Evolutionary conservation across 2,888 invertebrate genomes (phyloP).

Genomic region (Drosophila conformis): DNA sequence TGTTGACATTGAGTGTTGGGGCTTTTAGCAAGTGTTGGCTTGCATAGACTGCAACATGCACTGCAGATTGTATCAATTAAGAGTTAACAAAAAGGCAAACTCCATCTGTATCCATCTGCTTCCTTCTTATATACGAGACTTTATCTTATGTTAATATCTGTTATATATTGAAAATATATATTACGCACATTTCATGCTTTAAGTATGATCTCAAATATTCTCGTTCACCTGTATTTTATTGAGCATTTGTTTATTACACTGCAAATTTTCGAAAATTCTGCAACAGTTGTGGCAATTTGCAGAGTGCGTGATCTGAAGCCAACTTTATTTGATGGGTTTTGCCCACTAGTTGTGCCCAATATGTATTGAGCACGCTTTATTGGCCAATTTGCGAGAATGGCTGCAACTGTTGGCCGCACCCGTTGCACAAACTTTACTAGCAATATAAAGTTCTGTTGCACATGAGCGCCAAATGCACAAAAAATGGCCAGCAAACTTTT

Average conservation of each 20-base stretch:
- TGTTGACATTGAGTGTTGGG: constrained; percentile 32
- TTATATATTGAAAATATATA: background rate
- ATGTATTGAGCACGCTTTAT: constrained; percentile 67
- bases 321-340: constrained; percentile 64
- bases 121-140: background rate
- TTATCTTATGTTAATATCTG: background rate
- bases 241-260: background rate
- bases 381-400: constrained; percentile 62
- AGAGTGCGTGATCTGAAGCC: constrained; percentile 8
- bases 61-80: constrained; percentile 72
- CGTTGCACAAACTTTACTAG: constrained; percentile 38
- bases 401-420: constrained; percentile 29
- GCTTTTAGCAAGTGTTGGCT: constrained; percentile 44
- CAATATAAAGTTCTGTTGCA: constrained; percentile 33
- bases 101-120: background rate
- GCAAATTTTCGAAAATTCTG: constrained; percentile 23
- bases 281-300: constrained; percentile 25
- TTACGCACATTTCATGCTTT: background rate
- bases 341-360: constrained; percentile 59
- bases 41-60: constrained; percentile 49
- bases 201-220: background rate
- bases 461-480: constrained; percentile 10
- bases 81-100: constrained; percentile 38
- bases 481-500: constrained; percentile 4
- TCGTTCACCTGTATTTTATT: background rate